A percentile compares a stretch with the other conserved stretches of the same genome.
Evolutionary conservation across 2,797 vertebrate species (phyloP).

Genomic region (Tokudaia muenninki): DNA sequence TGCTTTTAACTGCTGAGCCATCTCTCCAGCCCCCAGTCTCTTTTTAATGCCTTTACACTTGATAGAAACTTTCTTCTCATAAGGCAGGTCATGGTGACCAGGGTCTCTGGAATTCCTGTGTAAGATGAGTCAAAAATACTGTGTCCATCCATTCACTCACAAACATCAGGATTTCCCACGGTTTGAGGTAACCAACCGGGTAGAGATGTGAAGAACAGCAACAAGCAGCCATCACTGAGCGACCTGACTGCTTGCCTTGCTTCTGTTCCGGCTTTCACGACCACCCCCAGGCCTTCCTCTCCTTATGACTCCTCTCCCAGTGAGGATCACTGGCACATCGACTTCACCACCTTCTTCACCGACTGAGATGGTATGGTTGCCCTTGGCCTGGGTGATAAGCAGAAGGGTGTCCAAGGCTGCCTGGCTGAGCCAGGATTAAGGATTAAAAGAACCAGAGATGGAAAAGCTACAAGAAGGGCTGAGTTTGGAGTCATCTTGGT

Average conservation of each 20-base stretch:
- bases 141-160: background rate
- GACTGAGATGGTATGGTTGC: conserved; percentile 92
- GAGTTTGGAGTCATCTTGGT: conserved; percentile 81
- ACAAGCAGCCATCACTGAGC: background rate
- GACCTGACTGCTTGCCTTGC: background rate
- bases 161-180: background rate
- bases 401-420: conserved; percentile 90
- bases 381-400: conserved; percentile 93
- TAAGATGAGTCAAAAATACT: conserved; percentile 5
- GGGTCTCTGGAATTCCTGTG: background rate
- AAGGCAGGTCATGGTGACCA: background rate
- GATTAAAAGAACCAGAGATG: conserved; percentile 93
- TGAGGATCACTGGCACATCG: conserved; percentile 91
- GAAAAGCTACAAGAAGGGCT: conserved; percentile 92
- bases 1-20: too few relatives aligned
- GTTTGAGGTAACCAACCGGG: background rate
- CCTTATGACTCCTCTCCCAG: conserved; percentile 87
- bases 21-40: too few relatives aligned
- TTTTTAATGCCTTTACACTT: background rate
- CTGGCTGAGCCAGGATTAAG: conserved; percentile 90
- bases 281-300: conserved; percentile 94
- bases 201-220: background rate
- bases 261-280: conserved; percentile 94
- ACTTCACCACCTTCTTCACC: conserved; percentile 97
- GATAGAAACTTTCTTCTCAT: conserved; percentile 38